These are phyloP conservation scores for Taurulus bubalis DNA, from an alignment of 2,113 vertebrate species.

Conservation along the genomic window DNA sequence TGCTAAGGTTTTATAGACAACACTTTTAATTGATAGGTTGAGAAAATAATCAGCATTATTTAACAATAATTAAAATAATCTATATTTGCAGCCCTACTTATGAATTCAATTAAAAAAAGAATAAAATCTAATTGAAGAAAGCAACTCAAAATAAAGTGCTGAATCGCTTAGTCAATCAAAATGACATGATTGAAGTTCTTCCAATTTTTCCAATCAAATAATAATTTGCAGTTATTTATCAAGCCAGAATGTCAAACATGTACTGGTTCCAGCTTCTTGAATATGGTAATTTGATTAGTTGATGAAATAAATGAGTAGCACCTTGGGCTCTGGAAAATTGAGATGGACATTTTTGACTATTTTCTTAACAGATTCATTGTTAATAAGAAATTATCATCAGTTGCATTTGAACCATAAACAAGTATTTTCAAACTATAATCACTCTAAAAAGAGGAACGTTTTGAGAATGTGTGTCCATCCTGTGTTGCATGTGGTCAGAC, in stretches of 20 bases:
- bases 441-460: constrained; percentile 7
- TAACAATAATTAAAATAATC: neutral
- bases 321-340: neutral
- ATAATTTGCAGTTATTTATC: neutral
- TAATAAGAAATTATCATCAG: neutral
- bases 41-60: neutral
- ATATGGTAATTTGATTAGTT: neutral
- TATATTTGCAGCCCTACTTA: neutral
- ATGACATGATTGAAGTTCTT: neutral
- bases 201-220: neutral
- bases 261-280: neutral
- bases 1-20: neutral
- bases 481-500: constrained; percentile 81
- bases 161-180: neutral
- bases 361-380: neutral
- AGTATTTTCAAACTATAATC: constrained; percentile 25
- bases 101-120: neutral
- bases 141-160: no score
- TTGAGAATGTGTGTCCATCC: constrained; percentile 77
- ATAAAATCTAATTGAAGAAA: neutral
- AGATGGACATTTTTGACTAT: neutral
- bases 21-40: neutral
- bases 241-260: neutral
- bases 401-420: constrained; percentile 6
- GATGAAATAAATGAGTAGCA: neutral